Conservation (phyloP, 35 echinoderm and acorn worm genomes). For the Heliocidaris tuberculata region DNA sequence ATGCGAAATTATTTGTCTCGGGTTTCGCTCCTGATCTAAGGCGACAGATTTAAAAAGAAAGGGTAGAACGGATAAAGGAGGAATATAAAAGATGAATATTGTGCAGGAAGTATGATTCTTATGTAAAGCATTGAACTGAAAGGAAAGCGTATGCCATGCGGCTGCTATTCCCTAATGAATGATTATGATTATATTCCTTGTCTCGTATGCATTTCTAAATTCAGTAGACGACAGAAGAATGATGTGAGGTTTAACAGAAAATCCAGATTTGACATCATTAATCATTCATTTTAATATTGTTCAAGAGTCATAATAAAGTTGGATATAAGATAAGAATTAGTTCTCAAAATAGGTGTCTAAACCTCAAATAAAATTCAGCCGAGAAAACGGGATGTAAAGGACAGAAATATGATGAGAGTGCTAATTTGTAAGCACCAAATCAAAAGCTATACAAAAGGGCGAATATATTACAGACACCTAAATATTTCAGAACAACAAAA, state of each 20-base stretch:
- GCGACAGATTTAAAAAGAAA: background rate
- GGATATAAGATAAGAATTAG: no score
- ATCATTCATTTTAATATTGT: background rate
- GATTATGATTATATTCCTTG: background rate
- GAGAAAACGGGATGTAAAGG: no score
- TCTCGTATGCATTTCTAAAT: background rate
- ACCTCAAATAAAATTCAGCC: no score
- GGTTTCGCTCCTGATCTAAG: background rate
- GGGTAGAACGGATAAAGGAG: background rate
- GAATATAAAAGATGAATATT: background rate
- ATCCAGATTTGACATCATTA: background rate
- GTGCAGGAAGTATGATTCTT: background rate
- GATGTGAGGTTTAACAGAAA: background rate
- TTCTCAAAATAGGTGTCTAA: no score
- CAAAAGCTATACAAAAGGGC: no score
- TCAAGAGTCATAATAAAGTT: background rate
- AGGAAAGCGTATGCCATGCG: background rate
- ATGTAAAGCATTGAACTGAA: background rate
- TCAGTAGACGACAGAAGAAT: background rate
- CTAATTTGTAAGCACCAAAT: no score
- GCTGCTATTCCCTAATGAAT: background rate
- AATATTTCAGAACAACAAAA: no score
- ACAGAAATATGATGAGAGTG: no score
- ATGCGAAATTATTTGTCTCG: constrained; percentile 11
- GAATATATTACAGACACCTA: no score